Base-by-base conservation (phyloP, 2,113 vertebrate species). In the Neogale vison region DNA sequence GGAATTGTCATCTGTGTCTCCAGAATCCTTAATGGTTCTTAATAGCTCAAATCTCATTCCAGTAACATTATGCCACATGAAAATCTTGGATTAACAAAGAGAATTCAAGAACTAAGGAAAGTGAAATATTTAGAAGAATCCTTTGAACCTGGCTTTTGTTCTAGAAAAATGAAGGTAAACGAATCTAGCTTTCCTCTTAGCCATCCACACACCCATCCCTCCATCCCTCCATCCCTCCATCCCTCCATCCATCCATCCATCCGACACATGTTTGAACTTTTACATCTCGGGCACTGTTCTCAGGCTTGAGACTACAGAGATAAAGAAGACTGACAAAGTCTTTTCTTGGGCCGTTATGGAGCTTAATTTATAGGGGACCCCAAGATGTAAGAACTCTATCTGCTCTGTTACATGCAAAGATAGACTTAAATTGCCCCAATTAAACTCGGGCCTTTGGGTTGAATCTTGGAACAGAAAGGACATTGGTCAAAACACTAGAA, bases 61-160 rank as follows among this genome's bases (percentile, higher is more conserved):
- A 59, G 39, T 69, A 24, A 83, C 90, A 80, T 3, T 52, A 26
- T 45, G 24, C 26, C 34, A 55, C 67, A 47, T 90, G 55, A 88
- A 94, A 94, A 39, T 87, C 26, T 50, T 84, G 13, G 72, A 24
- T 29, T 81, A 91, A 84, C 6, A 26, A 45, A 63, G 50, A 72
- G 2, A 91, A 88, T 85, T 95, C 6, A n/a, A 10, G 20, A 96
- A 84, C 65, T 76, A 77, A 14, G 42, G 82, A 45, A 92, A 89
- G 84, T 79, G 18, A 79, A 92, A 88, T 52, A 88, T 71, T 95
- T 84, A 90, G 59, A 87, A 90, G 55, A 81, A 74, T 67, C 1
- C 13, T 11, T 52, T 57, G 47, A 14, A 52, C 34, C 39, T 90
- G 42, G 20, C 24, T 71, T 85, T 63, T 63, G n/a, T 65, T 87